Base-by-base conservation (phyloP, 2,888 invertebrate genomes). In the Rhagophthalmus giganteus region DNA sequence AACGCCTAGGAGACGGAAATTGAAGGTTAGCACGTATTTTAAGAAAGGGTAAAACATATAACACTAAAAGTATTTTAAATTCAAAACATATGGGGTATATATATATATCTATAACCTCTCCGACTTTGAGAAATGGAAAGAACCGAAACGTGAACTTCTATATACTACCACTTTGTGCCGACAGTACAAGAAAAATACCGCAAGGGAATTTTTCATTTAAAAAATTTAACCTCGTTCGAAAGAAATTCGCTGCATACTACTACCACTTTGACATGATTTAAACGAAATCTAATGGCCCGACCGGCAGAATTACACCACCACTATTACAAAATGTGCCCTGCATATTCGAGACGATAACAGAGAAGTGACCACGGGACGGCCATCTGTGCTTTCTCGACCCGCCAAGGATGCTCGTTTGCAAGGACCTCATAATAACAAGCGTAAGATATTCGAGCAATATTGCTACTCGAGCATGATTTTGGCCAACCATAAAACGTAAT, bases 51-150 rank as follows among this genome's bases (percentile, higher is more conserved):
- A 50, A 38, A 39, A 37, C 39, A 20, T 35, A 38, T 14, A 45
- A 26, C 35, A 35, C 15, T 35, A 40, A 45, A 51, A 51, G 33
- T 40, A 46, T 46, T 35, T 30, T 24, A 45, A 45, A 46, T 38
- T 32, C 39, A 45, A 37, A 44, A 42, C 44, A 44, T 44, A 38
- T 33, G 37, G 20, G 37, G 40, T 51, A 51, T n/a, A 15, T 8
- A 12, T n/a, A 31, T 13, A 31, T 9, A 27, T 27, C 2, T 41
- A 14, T 37, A 42, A 25, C 27, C 12, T 42, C 33, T 28, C 38
- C 40, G 51, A 51, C 51, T 51, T 51, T 51, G 51, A 51, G 39
- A 51, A 45, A 51, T 51, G 44, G 45, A 44, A 40, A 28, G 38
- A 32, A 44, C 34, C 25, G 45, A 45, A 41, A 39, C 39, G 34